Percentiles rank a stretch among this genome's conserved stretches.
These are phyloP conservation scores for Clanis bilineata DNA, from an alignment of 2,888 invertebrate genomes.

Conservation along the genomic window DNA sequence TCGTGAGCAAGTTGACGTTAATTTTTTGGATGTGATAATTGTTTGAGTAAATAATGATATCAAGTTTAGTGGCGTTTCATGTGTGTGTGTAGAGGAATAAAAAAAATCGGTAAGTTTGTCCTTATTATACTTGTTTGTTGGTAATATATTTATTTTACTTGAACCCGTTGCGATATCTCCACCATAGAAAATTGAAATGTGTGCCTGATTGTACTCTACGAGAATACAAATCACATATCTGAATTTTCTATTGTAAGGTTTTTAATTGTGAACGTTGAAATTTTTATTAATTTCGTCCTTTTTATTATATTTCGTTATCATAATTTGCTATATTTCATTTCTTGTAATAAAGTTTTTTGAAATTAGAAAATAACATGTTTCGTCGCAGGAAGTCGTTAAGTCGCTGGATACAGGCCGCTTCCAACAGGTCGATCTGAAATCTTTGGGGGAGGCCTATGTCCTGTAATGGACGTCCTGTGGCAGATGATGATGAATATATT, in stretches of 20 bases:
- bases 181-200: background rate
- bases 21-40: slow-evolving; percentile 34
- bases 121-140: background rate
- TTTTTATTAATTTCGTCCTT: background rate
- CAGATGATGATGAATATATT: no score
- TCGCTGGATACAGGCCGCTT: no score
- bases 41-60: slow-evolving; percentile 39
- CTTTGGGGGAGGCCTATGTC: no score
- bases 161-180: background rate
- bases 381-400: no score
- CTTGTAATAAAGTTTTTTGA: no score
- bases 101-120: slow-evolving; percentile 34
- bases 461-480: no score
- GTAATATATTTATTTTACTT: background rate
- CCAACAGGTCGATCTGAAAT: no score
- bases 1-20: slow-evolving; percentile 26
- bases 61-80: slow-evolving; percentile 33
- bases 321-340: background rate
- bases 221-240: background rate
- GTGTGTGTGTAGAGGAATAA: slow-evolving; percentile 13
- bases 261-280: background rate
- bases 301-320: background rate
- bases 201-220: background rate
- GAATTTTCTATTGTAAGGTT: background rate
- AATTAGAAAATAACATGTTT: no score